Evolutionary conservation across 2,888 invertebrate species (phyloP).

Genomic region (Rhopalosiphum nymphaeae): DNA sequence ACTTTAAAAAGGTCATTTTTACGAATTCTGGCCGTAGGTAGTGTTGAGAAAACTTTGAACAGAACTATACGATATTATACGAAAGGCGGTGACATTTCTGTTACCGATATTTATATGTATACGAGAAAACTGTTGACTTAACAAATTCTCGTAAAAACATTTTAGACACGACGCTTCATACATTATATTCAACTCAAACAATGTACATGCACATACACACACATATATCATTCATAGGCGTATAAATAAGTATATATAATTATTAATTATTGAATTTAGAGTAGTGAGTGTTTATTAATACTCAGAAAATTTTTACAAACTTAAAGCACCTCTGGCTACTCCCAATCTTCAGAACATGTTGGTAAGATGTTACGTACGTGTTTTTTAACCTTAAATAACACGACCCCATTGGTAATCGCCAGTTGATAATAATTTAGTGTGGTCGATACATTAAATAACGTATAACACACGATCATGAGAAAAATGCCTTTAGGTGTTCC

Average conservation of each 20-base stretch:
- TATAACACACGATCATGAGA: not conserved
- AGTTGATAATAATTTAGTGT: not conserved
- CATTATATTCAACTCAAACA: not conserved
- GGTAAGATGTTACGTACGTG: not conserved
- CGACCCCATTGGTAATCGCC: not conserved
- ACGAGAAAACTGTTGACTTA: not conserved
- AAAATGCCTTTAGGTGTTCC: not conserved
- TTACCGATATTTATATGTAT: not conserved
- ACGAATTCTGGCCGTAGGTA: conserved; percentile 9
- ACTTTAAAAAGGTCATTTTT: conserved; percentile 7
- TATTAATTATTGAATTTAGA: too few relatives aligned
- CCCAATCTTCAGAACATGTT: too few relatives aligned
- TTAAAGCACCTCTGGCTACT: fast-evolving
- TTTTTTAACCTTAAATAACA: not conserved
- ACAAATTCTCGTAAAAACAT: not conserved
- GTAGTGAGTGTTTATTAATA: not conserved
- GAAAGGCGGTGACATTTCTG: not conserved
- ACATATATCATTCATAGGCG: too few relatives aligned
- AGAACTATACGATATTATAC: not conserved
- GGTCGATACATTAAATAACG: not conserved
- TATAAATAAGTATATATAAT: too few relatives aligned
- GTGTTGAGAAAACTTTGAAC: not conserved
- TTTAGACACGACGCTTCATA: not conserved
- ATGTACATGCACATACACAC: not conserved
- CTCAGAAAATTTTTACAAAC: not conserved